phyloP scores from a whole-genome alignment of 2,888 invertebrate genomes.

The Hedya salicella region DNA sequence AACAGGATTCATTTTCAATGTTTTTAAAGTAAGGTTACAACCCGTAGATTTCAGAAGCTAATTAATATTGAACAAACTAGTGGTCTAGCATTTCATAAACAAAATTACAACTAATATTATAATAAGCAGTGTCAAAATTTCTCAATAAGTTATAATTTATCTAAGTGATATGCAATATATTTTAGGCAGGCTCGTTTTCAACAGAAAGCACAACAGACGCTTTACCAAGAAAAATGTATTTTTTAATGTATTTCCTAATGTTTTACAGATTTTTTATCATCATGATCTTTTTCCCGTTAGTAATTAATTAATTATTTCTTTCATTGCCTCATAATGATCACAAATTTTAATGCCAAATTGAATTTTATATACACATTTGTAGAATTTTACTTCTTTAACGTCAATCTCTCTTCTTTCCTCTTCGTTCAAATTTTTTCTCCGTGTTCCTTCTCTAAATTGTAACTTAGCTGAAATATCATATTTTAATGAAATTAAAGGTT shows the following conservation, averaged over 20 bases:
- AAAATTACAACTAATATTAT: constrained; percentile 53
- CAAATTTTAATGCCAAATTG: too few relatives aligned
- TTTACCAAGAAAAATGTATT: constrained; percentile 2
- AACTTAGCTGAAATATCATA: too few relatives aligned
- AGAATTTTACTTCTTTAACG: too few relatives aligned
- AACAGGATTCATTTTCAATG: constrained; percentile 17
- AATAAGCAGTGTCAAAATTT: constrained; percentile 53
- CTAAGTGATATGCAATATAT: constrained; percentile 83
- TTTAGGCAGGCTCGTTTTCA: constrained; percentile 76
- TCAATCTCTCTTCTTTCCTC: too few relatives aligned
- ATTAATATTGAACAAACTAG: constrained; percentile 50
- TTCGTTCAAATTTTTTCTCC: too few relatives aligned
- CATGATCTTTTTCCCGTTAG: not conserved
- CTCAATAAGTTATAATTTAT: constrained; percentile 63
- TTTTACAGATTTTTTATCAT: not conserved
- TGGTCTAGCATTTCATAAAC: constrained; percentile 58
- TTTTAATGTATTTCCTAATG: not conserved
- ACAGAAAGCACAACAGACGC: constrained; percentile 47
- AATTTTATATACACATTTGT: too few relatives aligned
- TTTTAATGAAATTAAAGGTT: too few relatives aligned
- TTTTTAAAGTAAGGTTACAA: constrained; percentile 31
- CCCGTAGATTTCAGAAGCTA: constrained; percentile 48
- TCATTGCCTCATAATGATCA: too few relatives aligned
- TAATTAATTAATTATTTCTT: too few relatives aligned
- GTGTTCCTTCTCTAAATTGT: too few relatives aligned